These are phyloP conservation scores for Machimus rusticus DNA, from an alignment of 2,888 invertebrate genomes.

Conservation along the genomic window DNA sequence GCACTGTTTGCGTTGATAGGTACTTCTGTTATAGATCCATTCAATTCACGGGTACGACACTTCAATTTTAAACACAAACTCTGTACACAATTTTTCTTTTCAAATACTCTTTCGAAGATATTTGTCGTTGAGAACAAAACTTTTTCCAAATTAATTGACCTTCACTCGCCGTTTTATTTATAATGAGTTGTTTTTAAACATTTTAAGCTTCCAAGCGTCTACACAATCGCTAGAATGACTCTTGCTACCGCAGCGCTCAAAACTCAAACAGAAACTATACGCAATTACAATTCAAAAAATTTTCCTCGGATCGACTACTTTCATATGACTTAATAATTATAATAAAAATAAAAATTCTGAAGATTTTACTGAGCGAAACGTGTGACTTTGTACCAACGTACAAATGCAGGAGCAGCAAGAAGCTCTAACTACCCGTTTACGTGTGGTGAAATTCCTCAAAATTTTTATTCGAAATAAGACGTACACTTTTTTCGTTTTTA, in stretches of 20 bases:
- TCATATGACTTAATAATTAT: constrained; percentile 30
- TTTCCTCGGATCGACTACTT: constrained; percentile 23
- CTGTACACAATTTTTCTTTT: constrained; percentile 4
- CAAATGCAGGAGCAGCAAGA: background rate
- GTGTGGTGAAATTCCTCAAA: constrained; percentile 20
- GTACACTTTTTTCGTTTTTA: background rate
- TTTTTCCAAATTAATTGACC: constrained; percentile 22
- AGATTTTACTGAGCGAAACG: constrained; percentile 4
- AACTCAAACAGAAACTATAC: constrained; percentile 45
- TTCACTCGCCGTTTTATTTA: constrained; percentile 18
- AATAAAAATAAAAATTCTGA: constrained; percentile 23
- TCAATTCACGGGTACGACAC: background rate
- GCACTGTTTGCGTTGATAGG: background rate
- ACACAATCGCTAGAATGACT: background rate
- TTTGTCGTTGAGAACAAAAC: background rate
- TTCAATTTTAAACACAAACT: constrained; percentile 12
- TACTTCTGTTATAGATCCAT: background rate
- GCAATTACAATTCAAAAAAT: constrained; percentile 16
- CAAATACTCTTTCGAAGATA: background rate
- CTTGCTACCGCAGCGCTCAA: constrained; percentile 31
- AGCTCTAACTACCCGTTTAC: background rate
- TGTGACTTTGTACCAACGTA: background rate
- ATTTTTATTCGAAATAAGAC: constrained; percentile 19
- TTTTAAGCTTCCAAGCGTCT: background rate
- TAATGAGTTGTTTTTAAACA: constrained; percentile 10